phyloP scores from a whole-genome alignment of 2,797 vertebrate species.

The Sternotherus odoratus region DNA sequence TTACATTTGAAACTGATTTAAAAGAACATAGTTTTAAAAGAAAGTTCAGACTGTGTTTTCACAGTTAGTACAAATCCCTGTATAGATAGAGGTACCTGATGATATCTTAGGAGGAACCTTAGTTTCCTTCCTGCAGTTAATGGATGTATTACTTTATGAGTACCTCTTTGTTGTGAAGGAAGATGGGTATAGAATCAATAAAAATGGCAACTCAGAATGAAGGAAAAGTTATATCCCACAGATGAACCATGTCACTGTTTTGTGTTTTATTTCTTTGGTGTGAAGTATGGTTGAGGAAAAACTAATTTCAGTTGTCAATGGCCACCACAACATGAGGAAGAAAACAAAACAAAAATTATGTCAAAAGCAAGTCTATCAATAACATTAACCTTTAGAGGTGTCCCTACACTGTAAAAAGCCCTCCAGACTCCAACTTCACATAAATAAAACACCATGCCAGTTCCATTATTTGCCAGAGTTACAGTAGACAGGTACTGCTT shows the following conservation, averaged over 20 bases:
- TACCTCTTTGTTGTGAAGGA: constrained; percentile 20
- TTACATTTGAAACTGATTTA: background rate
- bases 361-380: constrained; percentile 76
- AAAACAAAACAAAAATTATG: constrained; percentile 61
- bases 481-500: constrained; percentile 59
- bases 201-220: constrained; percentile 67
- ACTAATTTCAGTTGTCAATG: constrained; percentile 75
- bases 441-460: constrained; percentile 63
- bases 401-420: constrained; percentile 48
- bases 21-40: background rate
- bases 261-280: constrained; percentile 63
- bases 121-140: constrained; percentile 15
- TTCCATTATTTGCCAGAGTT: constrained; percentile 61
- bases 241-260: constrained; percentile 62
- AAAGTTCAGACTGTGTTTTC: background rate
- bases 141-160: constrained; percentile 7
- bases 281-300: constrained; percentile 75
- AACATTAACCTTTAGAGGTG: constrained; percentile 72
- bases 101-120: background rate
- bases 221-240: constrained; percentile 56
- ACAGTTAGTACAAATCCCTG: background rate
- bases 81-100: background rate
- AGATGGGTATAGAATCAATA: constrained; percentile 58
- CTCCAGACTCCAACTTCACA: constrained; percentile 68
- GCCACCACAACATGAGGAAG: constrained; percentile 69